phyloP scores from a whole-genome alignment of 2,797 vertebrate species.

The Neostethus bicornis region DNA sequence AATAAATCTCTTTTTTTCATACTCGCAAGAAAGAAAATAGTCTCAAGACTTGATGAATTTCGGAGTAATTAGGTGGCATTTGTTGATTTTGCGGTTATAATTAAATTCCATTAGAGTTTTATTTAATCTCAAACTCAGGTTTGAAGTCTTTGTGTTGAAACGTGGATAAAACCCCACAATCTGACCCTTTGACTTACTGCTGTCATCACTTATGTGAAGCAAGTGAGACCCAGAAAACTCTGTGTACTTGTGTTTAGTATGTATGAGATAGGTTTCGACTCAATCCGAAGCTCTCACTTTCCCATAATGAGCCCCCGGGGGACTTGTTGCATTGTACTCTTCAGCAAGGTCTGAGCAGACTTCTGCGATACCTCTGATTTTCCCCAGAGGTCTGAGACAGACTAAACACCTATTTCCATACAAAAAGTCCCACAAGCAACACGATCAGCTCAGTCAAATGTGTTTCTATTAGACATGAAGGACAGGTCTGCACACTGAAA shows the following conservation, averaged over 20 bases:
- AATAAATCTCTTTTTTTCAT: too few relatives aligned
- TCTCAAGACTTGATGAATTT: conserved; percentile 1
- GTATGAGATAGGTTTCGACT: conserved; percentile 24
- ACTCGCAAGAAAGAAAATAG: too few relatives aligned
- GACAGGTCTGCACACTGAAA: neutral
- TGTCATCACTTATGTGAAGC: conserved; percentile 13
- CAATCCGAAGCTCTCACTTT: conserved; percentile 30
- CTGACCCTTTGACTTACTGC: conserved; percentile 22
- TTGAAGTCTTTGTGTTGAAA: conserved; percentile 13
- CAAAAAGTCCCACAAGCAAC: conserved; percentile 28
- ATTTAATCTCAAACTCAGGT: conserved; percentile 1
- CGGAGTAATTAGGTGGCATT: neutral
- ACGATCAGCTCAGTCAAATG: conserved; percentile 3
- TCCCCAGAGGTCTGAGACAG: conserved; percentile 25
- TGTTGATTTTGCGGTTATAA: neutral
- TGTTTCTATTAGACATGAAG: conserved; percentile 12
- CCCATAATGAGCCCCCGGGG: conserved; percentile 63
- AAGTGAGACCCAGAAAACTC: conserved; percentile 13
- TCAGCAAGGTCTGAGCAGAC: conserved; percentile 43
- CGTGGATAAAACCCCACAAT: conserved; percentile 12
- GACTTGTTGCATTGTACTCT: conserved; percentile 40
- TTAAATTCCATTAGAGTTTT: neutral
- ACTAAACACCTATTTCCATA: conserved; percentile 56
- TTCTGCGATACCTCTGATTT: conserved; percentile 49
- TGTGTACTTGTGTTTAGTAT: conserved; percentile 35